Percentiles rank a stretch among this genome's conserved stretches.
Evolutionary conservation across 64 coral and sea anemone genomes (phyloP).

Genomic region (Cladopsammia gracilis): DNA sequence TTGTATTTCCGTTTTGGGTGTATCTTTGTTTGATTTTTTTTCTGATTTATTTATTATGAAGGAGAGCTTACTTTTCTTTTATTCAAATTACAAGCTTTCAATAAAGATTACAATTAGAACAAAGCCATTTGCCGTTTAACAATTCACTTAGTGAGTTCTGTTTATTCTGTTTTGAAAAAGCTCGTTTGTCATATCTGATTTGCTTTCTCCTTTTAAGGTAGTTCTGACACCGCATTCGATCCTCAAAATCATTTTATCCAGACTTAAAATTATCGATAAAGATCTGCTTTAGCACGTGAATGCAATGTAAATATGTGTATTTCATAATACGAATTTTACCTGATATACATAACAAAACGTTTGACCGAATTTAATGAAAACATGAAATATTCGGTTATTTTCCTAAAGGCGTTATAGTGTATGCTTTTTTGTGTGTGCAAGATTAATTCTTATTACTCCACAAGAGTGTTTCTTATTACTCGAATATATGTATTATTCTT

Average conservation of each 20-base stretch:
- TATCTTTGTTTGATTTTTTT: not conserved
- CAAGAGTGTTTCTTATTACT: not conserved
- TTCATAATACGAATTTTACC: constrained; percentile 23
- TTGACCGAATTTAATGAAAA: not conserved
- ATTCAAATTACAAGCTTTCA: constrained; percentile 4
- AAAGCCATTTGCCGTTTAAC: constrained; percentile 27
- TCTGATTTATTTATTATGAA: not conserved
- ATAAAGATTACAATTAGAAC: constrained; percentile 11
- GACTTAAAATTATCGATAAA: not conserved
- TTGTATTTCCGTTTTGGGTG: not conserved
- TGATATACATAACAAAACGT: not conserved
- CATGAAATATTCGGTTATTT: constrained; percentile 22
- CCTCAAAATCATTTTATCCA: not conserved
- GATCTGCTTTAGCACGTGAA: not conserved
- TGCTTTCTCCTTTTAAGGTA: not conserved
- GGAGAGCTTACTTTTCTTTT: constrained; percentile 11
- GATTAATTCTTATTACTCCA: constrained; percentile 27
- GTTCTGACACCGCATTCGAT: not conserved
- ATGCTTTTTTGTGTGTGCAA: not conserved
- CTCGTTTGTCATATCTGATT: not conserved
- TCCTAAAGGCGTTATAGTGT: not conserved
- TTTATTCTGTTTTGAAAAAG: not conserved
- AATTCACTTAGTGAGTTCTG: not conserved
- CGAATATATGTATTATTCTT: not conserved
- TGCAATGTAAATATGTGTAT: not conserved